Conservation (phyloP, 2,797 vertebrate species). For the Lacerta bilineata region DNA sequence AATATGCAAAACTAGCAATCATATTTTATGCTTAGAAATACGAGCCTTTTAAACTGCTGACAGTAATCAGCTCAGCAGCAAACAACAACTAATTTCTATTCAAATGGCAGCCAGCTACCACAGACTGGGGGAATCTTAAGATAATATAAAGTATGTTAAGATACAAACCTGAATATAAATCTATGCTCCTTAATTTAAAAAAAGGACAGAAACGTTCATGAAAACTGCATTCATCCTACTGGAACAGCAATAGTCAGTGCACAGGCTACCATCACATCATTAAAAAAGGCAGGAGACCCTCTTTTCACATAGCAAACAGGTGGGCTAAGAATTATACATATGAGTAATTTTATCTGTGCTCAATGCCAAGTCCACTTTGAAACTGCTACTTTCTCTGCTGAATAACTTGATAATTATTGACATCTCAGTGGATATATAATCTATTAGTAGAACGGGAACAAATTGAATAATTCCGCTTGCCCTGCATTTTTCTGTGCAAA, state of each 20-base stretch:
- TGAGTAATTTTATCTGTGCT: not conserved
- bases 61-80: conserved; percentile 25
- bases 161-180: conserved; percentile 51
- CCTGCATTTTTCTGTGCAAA: not conserved
- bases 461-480: conserved; percentile 8
- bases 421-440: not conserved
- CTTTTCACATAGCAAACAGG: not conserved
- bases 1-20: conserved; percentile 26
- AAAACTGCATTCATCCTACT: conserved; percentile 15
- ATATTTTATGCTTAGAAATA: conserved; percentile 35
- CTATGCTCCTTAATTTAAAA: not conserved
- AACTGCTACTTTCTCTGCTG: conserved; percentile 14
- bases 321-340: conserved; percentile 9
- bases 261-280: not conserved
- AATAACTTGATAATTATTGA: accelerated
- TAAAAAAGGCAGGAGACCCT: not conserved
- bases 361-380: not conserved
- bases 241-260: not conserved
- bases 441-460: not conserved
- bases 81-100: not conserved
- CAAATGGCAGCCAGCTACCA: conserved; percentile 41
- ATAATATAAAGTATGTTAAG: not conserved
- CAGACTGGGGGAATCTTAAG: conserved; percentile 24
- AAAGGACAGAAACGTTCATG: conserved; percentile 34
- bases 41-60: conserved; percentile 2